Percentiles rank a stretch among this genome's conserved stretches.
Evolutionary conservation across 2,113 vertebrate species (phyloP).

Genomic region (Antechinus stuartii): DNA sequence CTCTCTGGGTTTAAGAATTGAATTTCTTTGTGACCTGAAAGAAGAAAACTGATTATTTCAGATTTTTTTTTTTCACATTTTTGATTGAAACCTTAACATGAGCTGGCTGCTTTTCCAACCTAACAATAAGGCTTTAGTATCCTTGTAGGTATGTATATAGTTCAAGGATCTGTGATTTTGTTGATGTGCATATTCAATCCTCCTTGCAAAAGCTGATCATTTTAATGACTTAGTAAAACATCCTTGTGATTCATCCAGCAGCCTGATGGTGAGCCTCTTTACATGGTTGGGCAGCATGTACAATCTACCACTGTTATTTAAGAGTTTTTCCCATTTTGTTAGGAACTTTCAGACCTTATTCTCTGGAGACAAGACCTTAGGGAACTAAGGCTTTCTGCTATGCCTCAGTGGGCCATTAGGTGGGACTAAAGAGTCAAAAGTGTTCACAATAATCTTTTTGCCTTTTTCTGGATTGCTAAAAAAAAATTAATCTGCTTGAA

Average conservation of each 20-base stretch:
- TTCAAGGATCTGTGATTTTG: not conserved
- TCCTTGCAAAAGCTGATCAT: not conserved
- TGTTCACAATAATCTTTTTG: not conserved
- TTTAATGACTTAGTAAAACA: not conserved
- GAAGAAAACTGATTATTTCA: constrained; percentile 15
- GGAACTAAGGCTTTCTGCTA: not conserved
- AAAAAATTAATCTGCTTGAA: not conserved
- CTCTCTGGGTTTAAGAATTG: constrained; percentile 40
- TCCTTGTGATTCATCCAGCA: not conserved
- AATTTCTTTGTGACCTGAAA: constrained; percentile 9
- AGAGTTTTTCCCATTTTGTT: not conserved
- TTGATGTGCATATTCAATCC: not conserved
- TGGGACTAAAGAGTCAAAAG: not conserved
- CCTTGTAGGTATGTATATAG: not conserved
- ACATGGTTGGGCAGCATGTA: not conserved
- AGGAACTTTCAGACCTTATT: not conserved
- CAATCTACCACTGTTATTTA: not conserved
- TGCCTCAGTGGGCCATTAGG: not conserved
- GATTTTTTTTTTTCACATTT: not conserved
- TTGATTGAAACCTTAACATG: no score
- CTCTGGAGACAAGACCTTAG: not conserved
- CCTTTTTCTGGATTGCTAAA: not conserved
- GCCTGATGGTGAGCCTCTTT: not conserved
- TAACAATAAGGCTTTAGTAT: not conserved
- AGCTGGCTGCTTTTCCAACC: not conserved